phyloP scores from a whole-genome alignment of 2,888 invertebrate species.

The Drosophila tanythrix region DNA sequence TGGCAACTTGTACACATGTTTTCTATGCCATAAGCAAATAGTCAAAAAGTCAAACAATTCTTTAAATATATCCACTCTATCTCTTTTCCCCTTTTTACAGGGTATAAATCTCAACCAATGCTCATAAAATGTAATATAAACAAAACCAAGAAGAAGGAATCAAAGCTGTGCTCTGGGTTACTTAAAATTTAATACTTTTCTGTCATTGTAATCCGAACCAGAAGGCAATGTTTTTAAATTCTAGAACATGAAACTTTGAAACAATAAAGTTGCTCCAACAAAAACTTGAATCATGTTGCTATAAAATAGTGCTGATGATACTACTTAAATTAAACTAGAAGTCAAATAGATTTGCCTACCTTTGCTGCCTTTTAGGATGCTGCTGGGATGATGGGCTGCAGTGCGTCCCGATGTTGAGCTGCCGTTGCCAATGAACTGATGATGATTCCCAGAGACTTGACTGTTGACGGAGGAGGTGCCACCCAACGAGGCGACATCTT shows the following conservation, averaged over 20 bases:
- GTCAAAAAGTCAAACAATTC: background rate
- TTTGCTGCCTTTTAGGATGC: constrained; percentile 81
- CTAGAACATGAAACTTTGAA: background rate
- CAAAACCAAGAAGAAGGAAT: background rate
- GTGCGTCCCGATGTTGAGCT: constrained; percentile 39
- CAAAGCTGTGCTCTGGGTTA: background rate
- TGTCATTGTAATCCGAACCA: background rate
- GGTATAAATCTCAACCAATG: background rate
- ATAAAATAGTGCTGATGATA: background rate
- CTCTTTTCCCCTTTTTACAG: background rate
- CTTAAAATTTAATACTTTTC: background rate
- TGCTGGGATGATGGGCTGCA: constrained; percentile 59
- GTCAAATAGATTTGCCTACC: constrained; percentile 55
- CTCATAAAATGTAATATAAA: background rate
- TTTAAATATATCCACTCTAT: background rate
- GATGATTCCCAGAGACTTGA: constrained; percentile 69
- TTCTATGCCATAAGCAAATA: background rate
- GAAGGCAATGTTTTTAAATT: background rate
- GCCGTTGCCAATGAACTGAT: constrained; percentile 57
- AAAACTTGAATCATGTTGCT: background rate
- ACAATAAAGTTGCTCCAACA: background rate
- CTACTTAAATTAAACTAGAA: too few relatives aligned
- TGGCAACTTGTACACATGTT: background rate
- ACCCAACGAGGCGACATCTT: constrained; percentile 82
- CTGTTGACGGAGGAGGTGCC: constrained; percentile 83